These are phyloP conservation scores for Macaria liturata DNA, from an alignment of 2,888 invertebrate genomes.

Conservation along the genomic window DNA sequence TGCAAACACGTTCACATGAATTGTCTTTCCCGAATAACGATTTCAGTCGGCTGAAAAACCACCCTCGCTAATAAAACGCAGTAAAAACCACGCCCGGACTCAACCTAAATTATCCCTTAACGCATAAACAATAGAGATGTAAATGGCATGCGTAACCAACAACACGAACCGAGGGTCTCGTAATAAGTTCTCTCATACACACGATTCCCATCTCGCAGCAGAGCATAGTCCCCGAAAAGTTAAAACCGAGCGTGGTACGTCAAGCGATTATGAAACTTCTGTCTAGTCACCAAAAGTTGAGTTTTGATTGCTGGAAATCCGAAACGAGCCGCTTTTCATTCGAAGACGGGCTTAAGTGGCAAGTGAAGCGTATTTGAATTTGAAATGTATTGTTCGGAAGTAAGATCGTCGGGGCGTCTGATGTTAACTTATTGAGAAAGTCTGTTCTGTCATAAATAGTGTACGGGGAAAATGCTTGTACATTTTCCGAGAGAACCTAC, in stretches of 20 bases:
- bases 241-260: slow-evolving; percentile 41
- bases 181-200: slow-evolving; percentile 44
- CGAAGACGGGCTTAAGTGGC: slow-evolving; percentile 40
- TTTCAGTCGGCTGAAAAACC: slow-evolving; percentile 44
- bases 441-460: slow-evolving; percentile 49
- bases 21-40: slow-evolving; percentile 56
- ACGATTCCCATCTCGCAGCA: too few species aligned
- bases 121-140: slow-evolving; percentile 42
- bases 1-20: slow-evolving; percentile 50
- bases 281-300: slow-evolving; percentile 41
- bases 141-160: slow-evolving; percentile 36
- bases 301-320: slow-evolving; percentile 45
- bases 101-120: slow-evolving; percentile 45
- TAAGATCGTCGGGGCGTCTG: slow-evolving; percentile 40
- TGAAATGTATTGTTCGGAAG: slow-evolving; percentile 38
- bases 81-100: slow-evolving; percentile 31
- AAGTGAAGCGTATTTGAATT: slow-evolving; percentile 34
- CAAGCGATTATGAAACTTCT: slow-evolving; percentile 55
- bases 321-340: slow-evolving; percentile 15
- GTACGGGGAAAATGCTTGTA: slow-evolving; percentile 46
- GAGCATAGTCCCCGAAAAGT: slow-evolving; percentile 38
- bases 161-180: slow-evolving; percentile 38
- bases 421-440: slow-evolving; percentile 53
- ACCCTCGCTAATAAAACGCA: slow-evolving; percentile 30
- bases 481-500: slow-evolving; percentile 40